phyloP scores from a whole-genome alignment of 2,888 invertebrate species.

The Venusia cambrica region DNA sequence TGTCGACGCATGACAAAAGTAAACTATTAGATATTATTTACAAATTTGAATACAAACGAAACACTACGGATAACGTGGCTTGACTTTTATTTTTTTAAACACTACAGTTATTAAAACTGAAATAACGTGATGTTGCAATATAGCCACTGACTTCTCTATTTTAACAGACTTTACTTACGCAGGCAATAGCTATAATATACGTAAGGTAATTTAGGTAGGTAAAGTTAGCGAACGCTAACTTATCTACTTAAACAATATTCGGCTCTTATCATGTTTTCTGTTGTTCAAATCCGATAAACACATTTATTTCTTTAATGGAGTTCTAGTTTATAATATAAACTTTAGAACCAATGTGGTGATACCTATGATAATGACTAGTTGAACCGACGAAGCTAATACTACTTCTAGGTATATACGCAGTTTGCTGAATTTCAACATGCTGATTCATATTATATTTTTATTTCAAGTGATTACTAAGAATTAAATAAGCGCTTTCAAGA shows the following conservation, averaged over 20 bases:
- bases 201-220: constrained; percentile 6
- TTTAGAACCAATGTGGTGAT: neutral
- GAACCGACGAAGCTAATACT: no score
- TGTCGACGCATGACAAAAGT: no score
- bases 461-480: no score
- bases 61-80: no score
- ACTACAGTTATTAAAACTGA: no score
- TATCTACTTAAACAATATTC: constrained; percentile 7
- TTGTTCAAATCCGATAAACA: constrained; percentile 2
- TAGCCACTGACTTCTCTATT: neutral
- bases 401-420: no score
- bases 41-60: no score
- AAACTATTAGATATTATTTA: no score
- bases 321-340: neutral
- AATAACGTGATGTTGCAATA: neutral
- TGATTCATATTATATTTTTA: no score
- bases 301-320: constrained; percentile 9
- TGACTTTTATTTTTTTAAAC: no score
- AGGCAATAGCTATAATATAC: constrained; percentile 8
- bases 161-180: constrained; percentile 8
- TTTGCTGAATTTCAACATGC: no score
- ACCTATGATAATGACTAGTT: neutral
- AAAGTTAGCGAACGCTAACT: constrained; percentile 8
- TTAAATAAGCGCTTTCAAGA: no score
- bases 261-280: constrained; percentile 4